Base-by-base conservation (phyloP, 2,888 invertebrate genomes). In the Agonopterix alstromeriana region DNA sequence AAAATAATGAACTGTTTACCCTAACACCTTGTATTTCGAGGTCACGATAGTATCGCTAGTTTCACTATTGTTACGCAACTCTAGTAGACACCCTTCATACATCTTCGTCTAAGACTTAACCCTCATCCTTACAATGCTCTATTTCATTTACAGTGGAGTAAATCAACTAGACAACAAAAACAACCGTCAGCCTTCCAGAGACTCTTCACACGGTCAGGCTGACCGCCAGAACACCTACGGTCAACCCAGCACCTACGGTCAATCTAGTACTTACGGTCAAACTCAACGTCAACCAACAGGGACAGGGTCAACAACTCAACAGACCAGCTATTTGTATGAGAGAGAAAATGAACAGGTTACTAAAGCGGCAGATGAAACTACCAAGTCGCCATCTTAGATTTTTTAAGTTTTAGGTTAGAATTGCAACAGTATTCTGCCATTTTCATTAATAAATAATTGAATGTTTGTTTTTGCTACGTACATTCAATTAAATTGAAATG, bases 301-400 rank as follows among this genome's bases (percentile, higher is more conserved):
- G n/a, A 56, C 60, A 52, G 67, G 67, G 42, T 82, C 73, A 52
- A 85, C 86, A 0, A 86, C 87, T 0, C 84, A 77, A 3, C 88
- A 82, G 27, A 91, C 90, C 9, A 90, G 88, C 58, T 91, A 91
- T 60, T 73, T 91, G 51, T 91, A 90, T 58, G 89, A 89, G 49
- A 79, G 91, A 40, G 79, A 89, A 65, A 72, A 90, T 67, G 67
- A 84, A 58, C 65, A 78, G 41, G 78, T 85, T 27, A 84, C 87
- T 3, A 74, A 73, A 7, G 79, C 78, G 50, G 57, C 65, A 5
- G 77, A 82, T 17, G 82, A 80, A 8, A 77, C 83, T 36, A 86
- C 88, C 3, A 83, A 82, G 58, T 56, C 69, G 54, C 67, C 85
- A 49, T 68, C 67, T 52, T 72, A 69, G 49, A 42, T 10, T 42